Conservation (phyloP, 2,888 invertebrate genomes). For the Lepidocyrtinus sp. region DNA sequence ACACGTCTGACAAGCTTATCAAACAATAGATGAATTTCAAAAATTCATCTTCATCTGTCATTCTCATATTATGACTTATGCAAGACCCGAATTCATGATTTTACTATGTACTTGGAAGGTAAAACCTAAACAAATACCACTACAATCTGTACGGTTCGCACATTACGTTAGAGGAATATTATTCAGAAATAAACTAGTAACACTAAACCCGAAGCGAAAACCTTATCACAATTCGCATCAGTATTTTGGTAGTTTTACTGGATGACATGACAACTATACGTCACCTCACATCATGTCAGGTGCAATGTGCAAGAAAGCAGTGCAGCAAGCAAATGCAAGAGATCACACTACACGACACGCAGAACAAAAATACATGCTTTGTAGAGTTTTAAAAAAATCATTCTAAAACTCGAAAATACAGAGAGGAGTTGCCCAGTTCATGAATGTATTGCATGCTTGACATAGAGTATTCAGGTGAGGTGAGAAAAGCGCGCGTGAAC, state of each 20-base stretch:
- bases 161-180: too few species aligned
- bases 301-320: not conserved
- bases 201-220: not conserved
- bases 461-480: not conserved
- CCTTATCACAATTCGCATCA: not conserved
- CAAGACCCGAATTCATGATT: too few species aligned
- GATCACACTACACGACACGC: not conserved
- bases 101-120: too few species aligned
- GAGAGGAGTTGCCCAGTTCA: not conserved
- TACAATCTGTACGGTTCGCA: too few species aligned
- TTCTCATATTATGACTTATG: too few species aligned
- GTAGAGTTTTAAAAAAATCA: not conserved
- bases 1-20: too few species aligned
- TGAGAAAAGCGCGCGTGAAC: not conserved
- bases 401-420: not conserved
- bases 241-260: not conserved
- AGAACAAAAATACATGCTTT: not conserved
- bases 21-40: too few species aligned
- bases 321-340: not conserved
- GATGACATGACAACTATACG: not conserved
- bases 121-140: too few species aligned
- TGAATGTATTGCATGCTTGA: not conserved
- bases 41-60: too few species aligned
- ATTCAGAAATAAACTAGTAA: not conserved
- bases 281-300: not conserved